A percentile compares a stretch with the other conserved stretches of the same genome.
These are phyloP conservation scores for Heliconius hewitsoni DNA, from an alignment of 1,140 invertebrate species.

Conservation along the genomic window DNA sequence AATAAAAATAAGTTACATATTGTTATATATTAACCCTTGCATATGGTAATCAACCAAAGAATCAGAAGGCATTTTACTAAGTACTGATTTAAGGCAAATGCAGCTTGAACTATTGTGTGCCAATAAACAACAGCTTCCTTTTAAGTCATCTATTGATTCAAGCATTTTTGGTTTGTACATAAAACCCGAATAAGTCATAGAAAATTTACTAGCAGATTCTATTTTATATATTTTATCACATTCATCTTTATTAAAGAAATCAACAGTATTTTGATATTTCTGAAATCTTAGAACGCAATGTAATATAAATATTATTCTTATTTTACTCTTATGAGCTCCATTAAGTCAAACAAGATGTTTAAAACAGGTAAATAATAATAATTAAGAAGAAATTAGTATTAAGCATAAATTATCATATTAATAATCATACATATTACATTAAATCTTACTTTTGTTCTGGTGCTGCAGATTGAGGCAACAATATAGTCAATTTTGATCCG, in stretches of 20 bases:
- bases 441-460: conserved; percentile 71
- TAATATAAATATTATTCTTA: background rate
- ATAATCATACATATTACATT: background rate
- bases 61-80: conserved; percentile 1
- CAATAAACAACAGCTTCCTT: conserved; percentile 13
- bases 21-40: conserved; percentile 8
- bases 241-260: background rate
- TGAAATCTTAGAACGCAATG: background rate
- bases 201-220: background rate
- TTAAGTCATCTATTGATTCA: conserved; percentile 1
- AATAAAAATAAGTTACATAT: background rate
- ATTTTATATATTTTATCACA: background rate
- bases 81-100: background rate
- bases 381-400: background rate
- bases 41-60: background rate
- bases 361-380: background rate
- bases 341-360: background rate
- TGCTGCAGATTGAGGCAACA: conserved; percentile 82
- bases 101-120: conserved; percentile 10
- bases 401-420: background rate
- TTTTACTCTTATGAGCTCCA: background rate
- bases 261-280: background rate
- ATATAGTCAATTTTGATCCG: conserved; percentile 89
- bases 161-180: conserved; percentile 33
- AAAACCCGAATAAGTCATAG: conserved; percentile 31